Percentiles rank a stretch among this genome's conserved stretches.
phyloP scores from a whole-genome alignment of 2,113 vertebrate species.

The Apodemus speciosus region DNA sequence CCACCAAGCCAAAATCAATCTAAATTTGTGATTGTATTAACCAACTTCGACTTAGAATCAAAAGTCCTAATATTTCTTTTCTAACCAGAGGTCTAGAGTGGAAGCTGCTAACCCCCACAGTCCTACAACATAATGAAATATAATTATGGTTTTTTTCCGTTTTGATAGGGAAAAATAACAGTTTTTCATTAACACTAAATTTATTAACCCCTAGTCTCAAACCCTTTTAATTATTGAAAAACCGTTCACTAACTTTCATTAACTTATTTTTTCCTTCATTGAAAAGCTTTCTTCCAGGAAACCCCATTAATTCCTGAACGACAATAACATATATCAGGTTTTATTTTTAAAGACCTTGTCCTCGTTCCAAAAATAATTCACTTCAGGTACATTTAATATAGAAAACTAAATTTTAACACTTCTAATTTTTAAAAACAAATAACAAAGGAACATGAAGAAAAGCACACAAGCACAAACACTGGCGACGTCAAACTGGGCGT shows the following conservation, averaged over 20 bases:
- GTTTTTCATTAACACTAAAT: not conserved
- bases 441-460: not conserved
- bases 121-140: not conserved
- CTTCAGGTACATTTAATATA: not conserved
- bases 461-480: not conserved
- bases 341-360: not conserved
- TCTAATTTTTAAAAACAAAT: conserved; percentile 40
- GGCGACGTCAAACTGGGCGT: not conserved
- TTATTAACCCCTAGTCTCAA: conserved; percentile 16
- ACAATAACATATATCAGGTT: not conserved
- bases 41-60: not conserved
- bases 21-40: not conserved
- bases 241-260: conserved; percentile 14
- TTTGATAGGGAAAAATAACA: not conserved
- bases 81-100: not conserved
- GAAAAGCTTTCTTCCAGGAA: conserved; percentile 37
- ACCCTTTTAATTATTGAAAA: not conserved
- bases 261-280: conserved; percentile 17
- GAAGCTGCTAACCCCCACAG: not conserved
- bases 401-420: not conserved
- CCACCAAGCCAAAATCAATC: not conserved
- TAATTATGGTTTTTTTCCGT: not conserved
- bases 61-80: not conserved
- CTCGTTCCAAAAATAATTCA: not conserved
- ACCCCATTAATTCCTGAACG: conserved; percentile 21